These are phyloP conservation scores for Callaeas wilsoni DNA, from an alignment of 2,113 vertebrate genomes.

Conservation along the genomic window DNA sequence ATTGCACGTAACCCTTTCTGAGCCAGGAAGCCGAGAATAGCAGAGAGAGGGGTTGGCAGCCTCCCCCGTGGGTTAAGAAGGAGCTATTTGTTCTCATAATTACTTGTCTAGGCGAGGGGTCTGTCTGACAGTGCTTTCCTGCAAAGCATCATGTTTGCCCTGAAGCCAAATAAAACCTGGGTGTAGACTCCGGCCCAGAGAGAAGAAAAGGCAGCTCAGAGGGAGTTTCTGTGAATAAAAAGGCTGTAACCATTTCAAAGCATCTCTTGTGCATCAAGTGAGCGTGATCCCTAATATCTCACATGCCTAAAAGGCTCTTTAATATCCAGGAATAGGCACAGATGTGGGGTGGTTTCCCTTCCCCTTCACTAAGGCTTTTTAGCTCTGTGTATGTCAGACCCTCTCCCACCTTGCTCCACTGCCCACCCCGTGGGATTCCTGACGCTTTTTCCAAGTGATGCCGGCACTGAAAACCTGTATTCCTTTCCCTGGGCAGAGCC, in stretches of 20 bases:
- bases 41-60: conserved; percentile 16
- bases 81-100: conserved; percentile 58
- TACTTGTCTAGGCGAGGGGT: conserved; percentile 49
- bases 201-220: conserved; percentile 54
- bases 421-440: not conserved
- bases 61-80: conserved; percentile 44
- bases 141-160: conserved; percentile 44
- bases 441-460: not conserved
- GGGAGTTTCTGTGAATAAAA: conserved; percentile 41
- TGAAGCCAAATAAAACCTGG: conserved; percentile 59
- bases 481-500: not conserved
- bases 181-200: conserved; percentile 29
- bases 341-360: not conserved
- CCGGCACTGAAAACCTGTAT: not conserved
- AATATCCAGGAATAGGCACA: conserved; percentile 6
- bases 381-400: not conserved
- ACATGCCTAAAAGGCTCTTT: conserved; percentile 1
- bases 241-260: conserved; percentile 35
- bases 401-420: not conserved
- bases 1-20: conserved; percentile 37
- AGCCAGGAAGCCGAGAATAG: conserved; percentile 29
- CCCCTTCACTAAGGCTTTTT: not conserved
- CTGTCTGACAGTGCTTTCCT: conserved; percentile 53
- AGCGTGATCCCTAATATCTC: not conserved
- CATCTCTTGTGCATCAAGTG: conserved; percentile 3